Evolutionary conservation across 2,113 vertebrate species (phyloP).

Genomic region (Haemorhous mexicanus): DNA sequence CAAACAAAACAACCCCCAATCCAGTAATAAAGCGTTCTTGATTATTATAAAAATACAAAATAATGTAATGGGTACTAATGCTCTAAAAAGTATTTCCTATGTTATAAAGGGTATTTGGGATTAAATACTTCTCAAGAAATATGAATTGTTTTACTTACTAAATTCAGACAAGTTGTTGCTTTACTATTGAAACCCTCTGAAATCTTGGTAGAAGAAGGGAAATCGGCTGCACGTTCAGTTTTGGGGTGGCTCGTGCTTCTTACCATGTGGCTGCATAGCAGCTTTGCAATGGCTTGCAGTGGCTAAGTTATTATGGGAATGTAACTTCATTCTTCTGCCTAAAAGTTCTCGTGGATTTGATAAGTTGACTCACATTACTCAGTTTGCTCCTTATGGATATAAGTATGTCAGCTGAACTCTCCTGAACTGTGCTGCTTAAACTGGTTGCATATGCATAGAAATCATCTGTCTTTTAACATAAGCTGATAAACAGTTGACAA

Average conservation of each 20-base stretch:
- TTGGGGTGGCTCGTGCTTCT: not conserved
- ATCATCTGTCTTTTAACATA: not conserved
- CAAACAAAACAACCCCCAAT: not conserved
- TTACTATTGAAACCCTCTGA: not conserved
- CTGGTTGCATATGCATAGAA: not conserved
- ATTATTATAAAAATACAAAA: not conserved
- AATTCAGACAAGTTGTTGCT: not conserved
- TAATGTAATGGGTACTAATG: not conserved
- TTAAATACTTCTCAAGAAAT: not conserved
- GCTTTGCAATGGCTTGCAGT: not conserved
- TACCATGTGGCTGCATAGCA: not conserved
- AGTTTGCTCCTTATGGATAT: not conserved
- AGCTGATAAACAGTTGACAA: not conserved
- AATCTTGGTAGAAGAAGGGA: not conserved
- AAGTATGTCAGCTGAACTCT: not conserved
- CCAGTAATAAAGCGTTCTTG: not conserved
- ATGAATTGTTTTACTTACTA: not conserved
- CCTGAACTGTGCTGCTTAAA: not conserved
- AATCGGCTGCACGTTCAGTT: rapidly evolving
- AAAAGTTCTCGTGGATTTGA: not conserved
- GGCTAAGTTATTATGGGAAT: not conserved
- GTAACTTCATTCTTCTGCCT: not conserved
- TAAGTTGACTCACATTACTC: not conserved
- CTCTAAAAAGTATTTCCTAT: not conserved
- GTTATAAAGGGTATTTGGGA: not conserved